These are phyloP conservation scores for Chaenocephalus aceratus DNA, from an alignment of 2,113 vertebrate genomes.

Conservation along the genomic window DNA sequence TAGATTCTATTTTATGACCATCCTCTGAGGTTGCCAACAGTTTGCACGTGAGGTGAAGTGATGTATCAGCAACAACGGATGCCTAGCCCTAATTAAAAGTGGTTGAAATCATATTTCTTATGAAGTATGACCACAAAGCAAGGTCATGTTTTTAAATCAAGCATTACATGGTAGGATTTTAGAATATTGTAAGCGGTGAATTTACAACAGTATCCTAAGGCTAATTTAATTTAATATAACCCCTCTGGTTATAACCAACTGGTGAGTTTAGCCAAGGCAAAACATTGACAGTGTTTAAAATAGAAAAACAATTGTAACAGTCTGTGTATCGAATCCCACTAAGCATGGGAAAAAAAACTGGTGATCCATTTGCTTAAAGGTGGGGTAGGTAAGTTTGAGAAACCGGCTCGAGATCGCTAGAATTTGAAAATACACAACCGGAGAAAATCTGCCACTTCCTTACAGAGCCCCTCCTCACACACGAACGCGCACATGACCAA, in stretches of 20 bases:
- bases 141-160: neutral
- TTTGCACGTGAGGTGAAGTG: slow-evolving; percentile 17
- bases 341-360: too few species aligned
- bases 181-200: neutral
- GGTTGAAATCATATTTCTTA: too few species aligned
- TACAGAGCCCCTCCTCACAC: too few species aligned
- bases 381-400: too few species aligned
- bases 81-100: neutral
- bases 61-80: neutral
- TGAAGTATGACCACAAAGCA: too few species aligned
- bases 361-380: too few species aligned
- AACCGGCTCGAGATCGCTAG: too few species aligned
- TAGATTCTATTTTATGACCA: slow-evolving; percentile 16
- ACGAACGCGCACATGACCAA: too few species aligned
- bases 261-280: neutral
- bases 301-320: neutral
- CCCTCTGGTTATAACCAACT: neutral
- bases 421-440: too few species aligned
- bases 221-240: neutral
- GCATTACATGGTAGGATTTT: neutral
- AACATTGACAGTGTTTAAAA: neutral
- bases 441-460: too few species aligned
- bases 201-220: neutral
- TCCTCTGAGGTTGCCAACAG: neutral
- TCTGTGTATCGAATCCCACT: too few species aligned